Evolutionary conservation across 1,140 invertebrate species (phyloP), one percentile per base, ranked within the genome.

Genomic region (Galendromus occidentalis): DNA sequence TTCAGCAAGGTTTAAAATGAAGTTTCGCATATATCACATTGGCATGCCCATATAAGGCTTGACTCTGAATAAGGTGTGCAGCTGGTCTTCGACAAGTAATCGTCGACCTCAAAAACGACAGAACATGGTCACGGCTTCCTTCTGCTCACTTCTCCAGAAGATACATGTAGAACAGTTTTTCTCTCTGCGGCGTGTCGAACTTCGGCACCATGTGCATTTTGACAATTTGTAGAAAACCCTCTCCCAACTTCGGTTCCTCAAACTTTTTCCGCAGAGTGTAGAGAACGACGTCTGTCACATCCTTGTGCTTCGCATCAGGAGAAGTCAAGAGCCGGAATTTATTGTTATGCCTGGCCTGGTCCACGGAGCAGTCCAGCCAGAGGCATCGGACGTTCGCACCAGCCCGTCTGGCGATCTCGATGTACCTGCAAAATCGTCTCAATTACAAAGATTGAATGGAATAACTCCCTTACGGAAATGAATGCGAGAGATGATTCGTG

Each of bases 141-240:
- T n/a, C n/a, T n/a, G n/a, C n/a, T n/a, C 28, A 47, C 4, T 59
- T 33, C 22, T 59, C 51, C 25, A 59, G 20, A 1, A 59, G 51
- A 59, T 59, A 59, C 51, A 59, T 59, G 33, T 20, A 59, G 22
- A 2, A 59, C 9, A 59, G 51, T 59, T 59, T 17, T 22, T 59
- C 14, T 6, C 33, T 25, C 6, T 59, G 51, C 1, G 14, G 51
- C 2, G 1, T 33, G 25, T 59, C 22, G 22, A 59, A 59, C 2
- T 4, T 25, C 9, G 51, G 51, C 12, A 59, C 51, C 51, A 59
- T 59, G 12, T 59, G 17, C 51, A 59, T 59, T 5, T 17, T 33
- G 2, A 59, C 51, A 22, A 59, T 25, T 9, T 59, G 51, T 14
- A 20, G 1, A 9, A 59, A 59, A 4, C 51, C 51, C 22, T 59